Base-by-base conservation (phyloP, 2,113 vertebrate genomes). In the Leucopsar rothschildi region DNA sequence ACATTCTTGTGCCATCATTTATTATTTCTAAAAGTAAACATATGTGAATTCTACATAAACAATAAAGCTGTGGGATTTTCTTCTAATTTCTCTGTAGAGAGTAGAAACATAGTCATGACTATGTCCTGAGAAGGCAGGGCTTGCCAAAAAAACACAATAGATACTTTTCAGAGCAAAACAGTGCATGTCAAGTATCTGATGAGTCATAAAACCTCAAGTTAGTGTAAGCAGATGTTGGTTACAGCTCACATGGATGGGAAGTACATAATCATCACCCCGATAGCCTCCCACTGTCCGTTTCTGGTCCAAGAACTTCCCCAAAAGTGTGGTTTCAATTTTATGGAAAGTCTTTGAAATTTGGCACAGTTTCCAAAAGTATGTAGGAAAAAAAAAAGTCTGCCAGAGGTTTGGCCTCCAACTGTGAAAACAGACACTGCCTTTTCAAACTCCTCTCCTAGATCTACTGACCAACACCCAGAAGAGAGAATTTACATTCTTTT, bases 251-350 rank as follows among this genome's bases (percentile, higher is more conserved):
- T 40, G 76, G 95, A 90, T 87, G 82, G 78, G 89, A 95, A 97
- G 44, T 91, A 89, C 94, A 82, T 95, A 97, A 96, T 94, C 88
- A 96, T 93, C 80, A 89, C 88, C 93, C 92, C 77, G 69, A 88
- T 92, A 97, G 88, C 97, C 96, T 96, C 96, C 92, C 97, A 86
- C 89, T 96, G 97, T 93, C 97, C 97, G 68, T 88, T 96, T 94
- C 86, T 95, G 86, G 93, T 96, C 96, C 91, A 94, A 97, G 92
- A 97, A 98, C 97, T 95, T 97, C 97, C 97, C 97, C 73, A 63
- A 97, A 97, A 98, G 97, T 87, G 96, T 98, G 98, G 97, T 98
- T 98, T 97, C 97, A 98, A 98, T 98, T 98, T 98, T 97, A 93
- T 91, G 95, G 90, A 97, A 98, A 97, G 97, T 86, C 91, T 97